phyloP scores from a whole-genome alignment of 2,888 invertebrate genomes.

The Tenodera sinensis region DNA sequence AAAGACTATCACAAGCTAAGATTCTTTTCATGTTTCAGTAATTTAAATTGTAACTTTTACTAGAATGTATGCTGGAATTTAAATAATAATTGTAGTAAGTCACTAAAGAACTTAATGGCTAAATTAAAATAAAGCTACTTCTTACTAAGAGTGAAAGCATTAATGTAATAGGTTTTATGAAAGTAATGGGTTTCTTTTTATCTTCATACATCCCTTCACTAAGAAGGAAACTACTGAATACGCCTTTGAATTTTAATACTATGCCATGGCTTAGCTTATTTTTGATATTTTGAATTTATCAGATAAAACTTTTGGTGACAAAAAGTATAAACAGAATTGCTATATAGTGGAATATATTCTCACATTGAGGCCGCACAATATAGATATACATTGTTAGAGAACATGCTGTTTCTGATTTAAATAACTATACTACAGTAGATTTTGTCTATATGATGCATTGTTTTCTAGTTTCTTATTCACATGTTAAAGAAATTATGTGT shows the following conservation, averaged over 20 bases:
- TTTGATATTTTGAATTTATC: neutral
- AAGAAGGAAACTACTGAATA: neutral
- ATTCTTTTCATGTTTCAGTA: too few species aligned
- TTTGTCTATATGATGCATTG: neutral
- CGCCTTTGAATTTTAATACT: neutral
- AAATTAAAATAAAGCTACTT: neutral
- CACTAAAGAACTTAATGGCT: too few species aligned
- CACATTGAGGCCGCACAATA: neutral
- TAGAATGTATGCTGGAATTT: too few species aligned
- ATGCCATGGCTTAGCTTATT: neutral
- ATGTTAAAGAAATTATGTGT: neutral
- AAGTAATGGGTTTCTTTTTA: neutral
- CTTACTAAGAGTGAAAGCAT: too few species aligned
- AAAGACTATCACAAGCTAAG: too few species aligned
- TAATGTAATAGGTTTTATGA: too few species aligned
- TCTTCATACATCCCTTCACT: neutral
- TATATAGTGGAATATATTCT: neutral
- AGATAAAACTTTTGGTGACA: neutral
- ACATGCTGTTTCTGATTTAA: neutral
- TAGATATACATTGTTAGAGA: neutral
- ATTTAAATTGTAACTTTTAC: too few species aligned
- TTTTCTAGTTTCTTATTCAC: neutral
- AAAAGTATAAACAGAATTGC: neutral
- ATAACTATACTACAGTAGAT: neutral
- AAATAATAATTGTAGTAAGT: too few species aligned